A percentile compares a stretch with the other conserved stretches of the same genome.
Conservation (phyloP, 2,888 invertebrate species). For the Macropis europaea region DNA sequence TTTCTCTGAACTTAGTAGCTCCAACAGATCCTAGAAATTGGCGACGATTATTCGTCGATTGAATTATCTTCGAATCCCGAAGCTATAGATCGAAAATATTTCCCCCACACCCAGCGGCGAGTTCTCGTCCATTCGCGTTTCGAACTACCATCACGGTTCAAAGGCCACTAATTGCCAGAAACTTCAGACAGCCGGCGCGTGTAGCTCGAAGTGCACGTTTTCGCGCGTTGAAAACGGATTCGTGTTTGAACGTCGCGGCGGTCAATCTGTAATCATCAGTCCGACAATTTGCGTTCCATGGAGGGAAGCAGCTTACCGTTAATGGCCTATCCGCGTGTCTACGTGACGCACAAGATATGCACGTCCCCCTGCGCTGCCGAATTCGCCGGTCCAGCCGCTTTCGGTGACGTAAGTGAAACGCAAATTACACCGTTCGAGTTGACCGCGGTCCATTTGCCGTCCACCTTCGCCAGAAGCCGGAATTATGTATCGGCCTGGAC, state of each 20-base stretch:
- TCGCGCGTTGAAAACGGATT: conserved; percentile 3
- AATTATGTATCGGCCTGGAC: conserved; percentile 36
- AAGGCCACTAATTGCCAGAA: conserved; percentile 30
- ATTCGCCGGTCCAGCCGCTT: conserved; percentile 41
- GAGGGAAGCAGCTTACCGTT: conserved; percentile 30
- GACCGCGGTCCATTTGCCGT: conserved; percentile 37
- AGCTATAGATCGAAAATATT: too few relatives aligned
- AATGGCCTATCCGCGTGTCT: conserved; percentile 46
- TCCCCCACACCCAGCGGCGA: too few relatives aligned
- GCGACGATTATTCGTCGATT: too few relatives aligned
- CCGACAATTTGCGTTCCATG: conserved; percentile 47
- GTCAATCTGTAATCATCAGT: conserved; percentile 63
- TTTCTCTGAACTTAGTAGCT: too few relatives aligned
- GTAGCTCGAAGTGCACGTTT: conserved; percentile 8
- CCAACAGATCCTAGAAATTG: too few relatives aligned
- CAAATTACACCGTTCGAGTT: conserved; percentile 36
- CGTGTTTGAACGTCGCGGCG: conserved; percentile 3
- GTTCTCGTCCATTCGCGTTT: neutral
- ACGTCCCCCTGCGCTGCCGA: conserved; percentile 27
- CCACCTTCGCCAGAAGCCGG: conserved; percentile 20
- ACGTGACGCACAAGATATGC: conserved; percentile 35
- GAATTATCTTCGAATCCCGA: too few relatives aligned
- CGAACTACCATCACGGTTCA: neutral
- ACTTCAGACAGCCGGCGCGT: conserved; percentile 12
- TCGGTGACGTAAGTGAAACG: conserved; percentile 30